phyloP scores from a whole-genome alignment of 2,888 invertebrate genomes.

The Scaptomyza parva region DNA sequence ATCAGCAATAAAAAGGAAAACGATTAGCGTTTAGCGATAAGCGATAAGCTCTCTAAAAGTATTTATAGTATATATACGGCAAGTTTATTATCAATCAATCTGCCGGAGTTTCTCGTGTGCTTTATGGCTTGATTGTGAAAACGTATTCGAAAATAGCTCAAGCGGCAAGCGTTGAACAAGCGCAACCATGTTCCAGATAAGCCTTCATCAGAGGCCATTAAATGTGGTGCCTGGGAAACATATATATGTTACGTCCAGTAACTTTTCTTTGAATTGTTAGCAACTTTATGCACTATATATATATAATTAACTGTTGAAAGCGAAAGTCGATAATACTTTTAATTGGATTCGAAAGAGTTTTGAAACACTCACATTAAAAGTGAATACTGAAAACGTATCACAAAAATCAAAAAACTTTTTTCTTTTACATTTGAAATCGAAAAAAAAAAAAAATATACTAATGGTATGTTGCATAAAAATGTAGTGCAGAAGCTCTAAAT shows the following conservation, averaged over 20 bases:
- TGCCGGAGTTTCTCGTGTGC: slow-evolving; percentile 37
- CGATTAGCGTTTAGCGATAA: too few relatives aligned
- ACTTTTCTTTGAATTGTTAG: too few relatives aligned
- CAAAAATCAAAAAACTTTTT: too few relatives aligned
- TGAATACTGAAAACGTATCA: too few relatives aligned
- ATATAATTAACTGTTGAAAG: not conserved
- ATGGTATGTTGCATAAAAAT: too few relatives aligned
- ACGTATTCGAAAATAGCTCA: slow-evolving; percentile 50
- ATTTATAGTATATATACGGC: not conserved
- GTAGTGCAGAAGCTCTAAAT: too few relatives aligned
- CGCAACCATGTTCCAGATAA: slow-evolving; percentile 42
- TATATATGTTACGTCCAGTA: too few relatives aligned
- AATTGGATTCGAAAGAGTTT: not conserved
- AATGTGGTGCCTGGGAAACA: slow-evolving; percentile 15
- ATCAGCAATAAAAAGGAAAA: slow-evolving; percentile 14
- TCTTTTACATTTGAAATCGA: too few relatives aligned
- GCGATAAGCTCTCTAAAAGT: slow-evolving; percentile 15
- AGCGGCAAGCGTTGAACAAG: slow-evolving; percentile 37
- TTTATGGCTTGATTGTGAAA: slow-evolving; percentile 58
- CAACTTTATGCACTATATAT: not conserved
- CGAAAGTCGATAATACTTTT: slow-evolving; percentile 13
- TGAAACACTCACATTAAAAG: not conserved
- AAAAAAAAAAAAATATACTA: too few relatives aligned
- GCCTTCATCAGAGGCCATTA: slow-evolving; percentile 23
- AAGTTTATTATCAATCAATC: slow-evolving; percentile 39